These are phyloP conservation scores for Leptatherina wallacei DNA, from an alignment of 2,797 vertebrate genomes.

Conservation along the genomic window DNA sequence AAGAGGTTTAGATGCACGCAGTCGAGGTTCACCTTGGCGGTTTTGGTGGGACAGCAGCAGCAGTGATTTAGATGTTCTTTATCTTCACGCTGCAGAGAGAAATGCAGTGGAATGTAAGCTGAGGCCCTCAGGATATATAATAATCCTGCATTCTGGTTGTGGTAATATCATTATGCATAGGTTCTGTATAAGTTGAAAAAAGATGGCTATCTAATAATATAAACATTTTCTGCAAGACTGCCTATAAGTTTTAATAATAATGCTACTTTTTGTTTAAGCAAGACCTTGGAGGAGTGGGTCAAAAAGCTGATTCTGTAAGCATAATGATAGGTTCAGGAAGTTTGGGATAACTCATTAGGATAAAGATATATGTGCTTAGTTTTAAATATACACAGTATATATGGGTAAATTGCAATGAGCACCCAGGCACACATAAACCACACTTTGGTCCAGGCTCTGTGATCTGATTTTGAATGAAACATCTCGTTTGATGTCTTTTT, in stretches of 20 bases:
- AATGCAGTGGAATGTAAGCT: slow-evolving; percentile 78
- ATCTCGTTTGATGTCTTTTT: slow-evolving; percentile 84
- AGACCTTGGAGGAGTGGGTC: slow-evolving; percentile 3
- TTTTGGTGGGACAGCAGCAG: slow-evolving; percentile 48
- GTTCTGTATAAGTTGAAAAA: slow-evolving; percentile 68
- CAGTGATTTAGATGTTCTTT: slow-evolving; percentile 73
- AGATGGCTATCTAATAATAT: slow-evolving; percentile 73
- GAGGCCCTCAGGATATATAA: slow-evolving; percentile 77
- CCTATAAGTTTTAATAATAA: slow-evolving; percentile 64
- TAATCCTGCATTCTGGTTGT: slow-evolving; percentile 72
- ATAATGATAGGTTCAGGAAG: slow-evolving; percentile 28
- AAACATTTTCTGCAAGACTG: slow-evolving; percentile 72
- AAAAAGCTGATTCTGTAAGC: slow-evolving; percentile 36
- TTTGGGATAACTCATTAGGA: slow-evolving; percentile 29
- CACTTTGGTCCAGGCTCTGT: slow-evolving; percentile 45
- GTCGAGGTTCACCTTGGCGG: slow-evolving; percentile 40
- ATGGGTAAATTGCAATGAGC: slow-evolving; percentile 3
- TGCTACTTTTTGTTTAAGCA: slow-evolving; percentile 8
- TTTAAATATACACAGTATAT: slow-evolving; percentile 14
- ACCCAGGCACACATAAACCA: slow-evolving; percentile 13
- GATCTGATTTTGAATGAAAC: slow-evolving; percentile 74
- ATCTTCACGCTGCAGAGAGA: slow-evolving; percentile 75
- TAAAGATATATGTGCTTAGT: slow-evolving; percentile 8
- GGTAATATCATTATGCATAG: slow-evolving; percentile 80
- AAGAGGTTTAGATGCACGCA: slow-evolving; percentile 41